These are phyloP conservation scores for Cryptocephalus primarius DNA, from an alignment of 2,888 invertebrate genomes.

Conservation along the genomic window DNA sequence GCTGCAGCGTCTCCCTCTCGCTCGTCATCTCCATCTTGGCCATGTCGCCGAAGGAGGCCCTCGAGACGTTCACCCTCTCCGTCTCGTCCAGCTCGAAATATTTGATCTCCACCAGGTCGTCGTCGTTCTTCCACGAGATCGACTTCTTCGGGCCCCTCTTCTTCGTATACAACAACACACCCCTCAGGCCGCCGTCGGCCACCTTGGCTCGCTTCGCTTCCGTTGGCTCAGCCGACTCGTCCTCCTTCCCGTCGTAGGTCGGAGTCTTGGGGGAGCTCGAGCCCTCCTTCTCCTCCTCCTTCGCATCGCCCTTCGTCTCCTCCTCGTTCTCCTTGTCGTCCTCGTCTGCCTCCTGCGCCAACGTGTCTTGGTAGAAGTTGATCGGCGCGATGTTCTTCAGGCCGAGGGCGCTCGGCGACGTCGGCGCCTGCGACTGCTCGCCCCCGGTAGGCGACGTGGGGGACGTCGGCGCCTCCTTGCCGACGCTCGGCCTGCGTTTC, in stretches of 20 bases:
- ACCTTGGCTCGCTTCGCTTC: conserved; percentile 13
- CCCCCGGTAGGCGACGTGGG: conserved; percentile 25
- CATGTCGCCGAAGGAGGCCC: conserved; percentile 75
- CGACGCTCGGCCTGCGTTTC: conserved; percentile 60
- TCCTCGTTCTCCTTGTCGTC: conserved; percentile 28
- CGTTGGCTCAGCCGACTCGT: conserved; percentile 24
- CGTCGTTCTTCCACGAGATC: conserved; percentile 65
- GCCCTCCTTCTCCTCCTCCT: conserved; percentile 20
- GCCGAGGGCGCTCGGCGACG: conserved; percentile 28
- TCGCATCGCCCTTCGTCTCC: conserved; percentile 21
- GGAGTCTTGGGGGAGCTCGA: conserved; percentile 13
- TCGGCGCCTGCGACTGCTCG: conserved; percentile 22
- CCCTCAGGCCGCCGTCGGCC: conserved; percentile 52
- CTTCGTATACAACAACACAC: conserved; percentile 64
- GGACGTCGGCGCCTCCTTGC: conserved; percentile 45
- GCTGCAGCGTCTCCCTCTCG: conserved; percentile 75
- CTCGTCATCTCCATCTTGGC: conserved; percentile 78
- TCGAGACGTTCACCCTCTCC: conserved; percentile 90
- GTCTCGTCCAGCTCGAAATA: conserved; percentile 94
- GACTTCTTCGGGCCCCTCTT: conserved; percentile 70
- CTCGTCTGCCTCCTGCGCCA: conserved; percentile 38
- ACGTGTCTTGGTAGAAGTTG: conserved; percentile 84
- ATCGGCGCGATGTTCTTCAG: conserved; percentile 46
- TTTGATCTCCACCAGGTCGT: conserved; percentile 67
- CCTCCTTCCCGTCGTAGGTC: conserved; percentile 37